These are phyloP conservation scores for Tigriopus californicus DNA, from an alignment of 2,888 invertebrate species.

Conservation along the genomic window DNA sequence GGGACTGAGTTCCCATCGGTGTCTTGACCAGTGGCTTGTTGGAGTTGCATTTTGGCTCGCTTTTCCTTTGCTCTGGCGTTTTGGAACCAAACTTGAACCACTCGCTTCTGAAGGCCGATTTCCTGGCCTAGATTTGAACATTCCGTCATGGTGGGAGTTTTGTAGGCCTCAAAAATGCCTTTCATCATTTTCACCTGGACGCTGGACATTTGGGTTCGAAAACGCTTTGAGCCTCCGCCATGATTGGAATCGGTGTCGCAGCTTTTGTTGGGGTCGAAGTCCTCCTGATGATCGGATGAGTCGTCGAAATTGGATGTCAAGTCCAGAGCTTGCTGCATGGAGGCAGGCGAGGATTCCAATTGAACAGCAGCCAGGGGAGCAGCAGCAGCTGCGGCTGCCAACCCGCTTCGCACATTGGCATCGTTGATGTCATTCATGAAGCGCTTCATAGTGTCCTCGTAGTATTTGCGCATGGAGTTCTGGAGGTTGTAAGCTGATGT, in stretches of 20 bases:
- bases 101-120: constrained; percentile 80
- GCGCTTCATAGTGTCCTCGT: constrained; percentile 74
- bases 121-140: constrained; percentile 83
- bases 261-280: constrained; percentile 34
- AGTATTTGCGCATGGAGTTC: constrained; percentile 66
- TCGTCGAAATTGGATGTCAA: constrained; percentile 16
- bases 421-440: constrained; percentile 29
- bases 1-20: constrained; percentile 27
- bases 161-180: constrained; percentile 75
- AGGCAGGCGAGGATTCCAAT: neutral
- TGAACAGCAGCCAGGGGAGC: too few relatives aligned
- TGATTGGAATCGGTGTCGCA: constrained; percentile 9
- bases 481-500: constrained; percentile 41
- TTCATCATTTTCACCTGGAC: constrained; percentile 84
- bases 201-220: constrained; percentile 71
- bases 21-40: constrained; percentile 41
- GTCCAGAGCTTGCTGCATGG: constrained; percentile 6
- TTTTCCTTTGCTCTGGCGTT: constrained; percentile 96
- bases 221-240: constrained; percentile 42
- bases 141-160: constrained; percentile 93
- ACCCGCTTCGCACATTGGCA: neutral
- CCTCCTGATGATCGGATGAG: constrained; percentile 23
- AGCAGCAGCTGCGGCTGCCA: neutral
- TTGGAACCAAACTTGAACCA: constrained; percentile 82
- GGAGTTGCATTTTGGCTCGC: constrained; percentile 44